Conservation (phyloP, 2,888 invertebrate species). For the Aphodius sticticus region DNA sequence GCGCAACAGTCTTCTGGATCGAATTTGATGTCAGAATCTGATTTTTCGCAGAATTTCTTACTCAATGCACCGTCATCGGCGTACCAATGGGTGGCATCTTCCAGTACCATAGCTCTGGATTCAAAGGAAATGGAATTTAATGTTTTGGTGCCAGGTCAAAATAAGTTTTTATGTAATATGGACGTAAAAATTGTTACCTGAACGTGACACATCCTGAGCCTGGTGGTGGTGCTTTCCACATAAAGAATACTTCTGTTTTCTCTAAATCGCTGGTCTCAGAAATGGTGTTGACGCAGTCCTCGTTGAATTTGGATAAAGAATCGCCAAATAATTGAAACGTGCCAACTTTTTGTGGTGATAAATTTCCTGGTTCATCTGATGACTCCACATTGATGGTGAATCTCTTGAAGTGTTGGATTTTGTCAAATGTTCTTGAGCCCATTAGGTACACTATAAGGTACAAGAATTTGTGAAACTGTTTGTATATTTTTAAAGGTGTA, state of each 20-base stretch:
- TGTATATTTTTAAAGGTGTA: neutral
- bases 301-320: conserved; percentile 74
- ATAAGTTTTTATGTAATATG: neutral
- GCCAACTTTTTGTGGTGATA: conserved; percentile 68
- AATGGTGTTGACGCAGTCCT: conserved; percentile 85
- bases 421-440: conserved; percentile 71
- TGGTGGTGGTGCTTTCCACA: conserved; percentile 89
- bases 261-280: conserved; percentile 80
- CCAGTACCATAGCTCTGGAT: conserved; percentile 83
- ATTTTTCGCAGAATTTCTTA: conserved; percentile 80
- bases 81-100: conserved; percentile 83
- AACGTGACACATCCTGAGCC: conserved; percentile 89
- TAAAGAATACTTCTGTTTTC: conserved; percentile 85
- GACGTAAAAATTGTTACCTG: conserved; percentile 64
- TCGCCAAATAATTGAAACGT: conserved; percentile 76
- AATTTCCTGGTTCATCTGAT: conserved; percentile 59
- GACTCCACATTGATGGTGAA: conserved; percentile 82
- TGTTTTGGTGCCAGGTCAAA: neutral
- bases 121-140: neutral
- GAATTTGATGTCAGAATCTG: conserved; percentile 68
- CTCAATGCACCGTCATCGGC: conserved; percentile 88
- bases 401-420: conserved; percentile 78
- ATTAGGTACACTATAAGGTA: conserved; percentile 68
- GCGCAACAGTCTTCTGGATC: conserved; percentile 81
- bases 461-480: neutral